These are phyloP conservation scores for Eueides isabella DNA, from an alignment of 1,140 invertebrate species.

Conservation along the genomic window DNA sequence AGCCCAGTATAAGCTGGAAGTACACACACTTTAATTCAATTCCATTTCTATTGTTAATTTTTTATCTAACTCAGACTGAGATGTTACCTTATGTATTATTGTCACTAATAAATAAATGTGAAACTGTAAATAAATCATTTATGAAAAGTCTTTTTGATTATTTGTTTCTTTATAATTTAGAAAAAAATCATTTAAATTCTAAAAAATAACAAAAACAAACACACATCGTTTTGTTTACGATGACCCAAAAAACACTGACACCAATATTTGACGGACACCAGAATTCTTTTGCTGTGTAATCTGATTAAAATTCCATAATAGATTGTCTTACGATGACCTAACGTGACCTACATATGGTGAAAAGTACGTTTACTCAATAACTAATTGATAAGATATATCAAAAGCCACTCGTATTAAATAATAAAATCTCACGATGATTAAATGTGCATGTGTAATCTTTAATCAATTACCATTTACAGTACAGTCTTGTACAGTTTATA, in stretches of 20 bases:
- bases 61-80: too few species aligned
- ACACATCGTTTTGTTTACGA: slow-evolving; percentile 27
- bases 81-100: too few species aligned
- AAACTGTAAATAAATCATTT: too few species aligned
- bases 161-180: neutral
- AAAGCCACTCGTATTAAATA: neutral
- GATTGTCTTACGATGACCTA: slow-evolving; percentile 22
- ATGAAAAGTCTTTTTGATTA: too few species aligned
- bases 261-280: slow-evolving; percentile 56
- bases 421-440: neutral
- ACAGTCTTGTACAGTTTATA: neutral
- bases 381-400: neutral
- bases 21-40: too few species aligned
- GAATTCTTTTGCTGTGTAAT: slow-evolving; percentile 39
- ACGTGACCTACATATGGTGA: slow-evolving; percentile 23
- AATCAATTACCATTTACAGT: neutral
- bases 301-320: slow-evolving; percentile 36
- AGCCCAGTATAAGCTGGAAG: too few species aligned
- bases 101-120: too few species aligned
- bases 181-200: neutral
- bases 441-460: neutral
- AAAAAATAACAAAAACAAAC: neutral
- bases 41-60: too few species aligned
- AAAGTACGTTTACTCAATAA: neutral
- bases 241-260: slow-evolving; percentile 52